phyloP scores from a whole-genome alignment of 2,888 invertebrate species.

The Apamea anceps region DNA sequence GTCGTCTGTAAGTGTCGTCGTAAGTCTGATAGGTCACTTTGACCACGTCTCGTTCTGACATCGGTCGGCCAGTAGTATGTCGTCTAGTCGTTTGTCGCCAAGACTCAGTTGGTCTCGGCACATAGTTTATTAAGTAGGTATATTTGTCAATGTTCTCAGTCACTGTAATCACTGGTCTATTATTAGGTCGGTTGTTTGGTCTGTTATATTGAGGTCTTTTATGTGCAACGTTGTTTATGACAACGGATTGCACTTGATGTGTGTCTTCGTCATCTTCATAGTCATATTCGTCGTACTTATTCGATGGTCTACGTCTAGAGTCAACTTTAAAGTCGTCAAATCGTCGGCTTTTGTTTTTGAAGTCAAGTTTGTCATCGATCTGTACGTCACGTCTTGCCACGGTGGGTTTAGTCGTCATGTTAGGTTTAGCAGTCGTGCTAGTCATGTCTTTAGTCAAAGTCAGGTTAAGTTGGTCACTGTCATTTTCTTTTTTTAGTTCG shows the following conservation, averaged over 20 bases:
- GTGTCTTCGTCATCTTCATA: conserved; percentile 79
- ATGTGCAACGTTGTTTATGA: conserved; percentile 82
- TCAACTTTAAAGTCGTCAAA: conserved; percentile 77
- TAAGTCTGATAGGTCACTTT: conserved; percentile 88
- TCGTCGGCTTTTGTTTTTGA: conserved; percentile 87
- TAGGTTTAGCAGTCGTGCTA: conserved; percentile 48
- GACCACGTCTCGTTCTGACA: conserved; percentile 83
- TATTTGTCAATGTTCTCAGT: conserved; percentile 88
- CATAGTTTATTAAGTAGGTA: conserved; percentile 88
- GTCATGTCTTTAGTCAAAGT: conserved; percentile 68
- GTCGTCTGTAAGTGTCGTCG: conserved; percentile 86
- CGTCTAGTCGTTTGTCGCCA: conserved; percentile 85
- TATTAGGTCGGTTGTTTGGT: conserved; percentile 55
- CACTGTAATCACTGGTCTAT: conserved; percentile 84
- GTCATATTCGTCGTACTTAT: conserved; percentile 78
- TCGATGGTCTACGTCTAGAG: conserved; percentile 77
- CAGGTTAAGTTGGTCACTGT: conserved; percentile 68
- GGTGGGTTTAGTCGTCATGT: conserved; percentile 66
- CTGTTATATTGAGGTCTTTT: conserved; percentile 78
- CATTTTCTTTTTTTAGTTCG: conserved; percentile 56
- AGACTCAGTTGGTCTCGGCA: conserved; percentile 88
- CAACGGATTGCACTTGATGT: conserved; percentile 85
- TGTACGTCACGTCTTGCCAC: conserved; percentile 71
- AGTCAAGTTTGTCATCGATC: conserved; percentile 91
- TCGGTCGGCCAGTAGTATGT: conserved; percentile 62